A percentile compares a stretch with the other conserved stretches of the same genome.
Conservation (phyloP, 2,888 invertebrate genomes). For the Netelia virgata region DNA sequence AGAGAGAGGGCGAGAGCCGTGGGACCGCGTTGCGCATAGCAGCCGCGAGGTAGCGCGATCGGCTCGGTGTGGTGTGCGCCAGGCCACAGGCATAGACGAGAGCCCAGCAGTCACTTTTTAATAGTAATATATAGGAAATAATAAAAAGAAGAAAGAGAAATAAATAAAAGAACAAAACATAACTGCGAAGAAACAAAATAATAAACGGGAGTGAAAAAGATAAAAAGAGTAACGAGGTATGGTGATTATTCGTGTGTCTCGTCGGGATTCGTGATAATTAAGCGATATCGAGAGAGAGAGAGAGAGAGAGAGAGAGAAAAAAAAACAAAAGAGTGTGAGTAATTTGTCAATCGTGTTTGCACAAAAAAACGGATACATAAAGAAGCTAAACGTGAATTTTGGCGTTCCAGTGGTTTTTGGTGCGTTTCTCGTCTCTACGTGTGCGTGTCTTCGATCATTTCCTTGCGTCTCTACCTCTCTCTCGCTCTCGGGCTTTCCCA, state of each 20-base stretch:
- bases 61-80: conserved; percentile 26
- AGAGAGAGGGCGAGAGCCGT: conserved; percentile 23
- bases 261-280: conserved; percentile 77
- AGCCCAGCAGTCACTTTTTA: conserved; percentile 48
- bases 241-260: conserved; percentile 84
- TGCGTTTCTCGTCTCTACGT: not conserved
- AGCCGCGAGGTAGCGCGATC: conserved; percentile 65
- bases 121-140: conserved; percentile 24
- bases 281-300: not conserved
- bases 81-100: conserved; percentile 33
- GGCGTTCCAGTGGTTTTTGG: not conserved
- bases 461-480: not conserved
- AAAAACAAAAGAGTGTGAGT: not conserved
- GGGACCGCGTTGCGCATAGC: conserved; percentile 61
- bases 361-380: not conserved
- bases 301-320: too few relatives aligned
- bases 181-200: conserved; percentile 41
- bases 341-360: not conserved
- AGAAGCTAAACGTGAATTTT: conserved; percentile 1
- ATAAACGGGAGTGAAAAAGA: too few relatives aligned
- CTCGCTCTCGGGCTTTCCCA: conserved; percentile 36
- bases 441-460: conserved; percentile 5
- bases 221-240: conserved; percentile 62
- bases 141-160: conserved; percentile 26
- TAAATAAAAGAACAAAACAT: conserved; percentile 71